Conservation (phyloP, 2,888 invertebrate species). For the Aphodius sticticus region DNA sequence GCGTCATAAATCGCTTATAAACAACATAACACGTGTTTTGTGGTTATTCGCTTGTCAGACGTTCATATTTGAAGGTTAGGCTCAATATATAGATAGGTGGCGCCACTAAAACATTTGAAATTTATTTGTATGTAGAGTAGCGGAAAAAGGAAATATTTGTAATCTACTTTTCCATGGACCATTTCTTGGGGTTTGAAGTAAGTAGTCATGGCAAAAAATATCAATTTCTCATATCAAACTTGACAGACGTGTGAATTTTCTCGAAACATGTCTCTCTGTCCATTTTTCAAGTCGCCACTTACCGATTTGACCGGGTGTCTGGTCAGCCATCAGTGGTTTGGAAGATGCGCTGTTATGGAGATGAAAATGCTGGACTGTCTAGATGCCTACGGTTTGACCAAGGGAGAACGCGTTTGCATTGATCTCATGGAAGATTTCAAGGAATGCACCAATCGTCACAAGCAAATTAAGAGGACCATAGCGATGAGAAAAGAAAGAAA, state of each 20-base stretch:
- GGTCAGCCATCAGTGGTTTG: constrained; percentile 71
- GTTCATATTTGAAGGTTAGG: background rate
- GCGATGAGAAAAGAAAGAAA: constrained; percentile 70
- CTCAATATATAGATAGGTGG: too few relatives aligned
- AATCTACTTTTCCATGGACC: too few relatives aligned
- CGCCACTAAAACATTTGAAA: too few relatives aligned
- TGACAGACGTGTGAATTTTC: background rate
- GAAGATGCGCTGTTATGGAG: constrained; percentile 74
- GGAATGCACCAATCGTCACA: constrained; percentile 72
- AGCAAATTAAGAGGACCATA: constrained; percentile 68
- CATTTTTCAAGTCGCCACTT: constrained; percentile 72
- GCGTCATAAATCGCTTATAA: background rate
- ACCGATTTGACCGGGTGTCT: constrained; percentile 75
- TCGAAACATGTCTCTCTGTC: constrained; percentile 49
- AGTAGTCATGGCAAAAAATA: background rate
- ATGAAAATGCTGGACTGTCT: constrained; percentile 77
- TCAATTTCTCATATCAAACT: background rate
- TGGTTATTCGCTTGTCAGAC: constrained; percentile 26
- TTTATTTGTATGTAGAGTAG: too few relatives aligned
- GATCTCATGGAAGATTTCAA: constrained; percentile 71
- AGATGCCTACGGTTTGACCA: constrained; percentile 79
- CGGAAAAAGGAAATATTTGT: too few relatives aligned
- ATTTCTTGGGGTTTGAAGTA: too few relatives aligned
- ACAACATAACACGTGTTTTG: constrained; percentile 1
- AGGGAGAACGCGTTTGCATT: constrained; percentile 68